Conservation (phyloP, 2,113 vertebrate species). For the Apus apus region DNA sequence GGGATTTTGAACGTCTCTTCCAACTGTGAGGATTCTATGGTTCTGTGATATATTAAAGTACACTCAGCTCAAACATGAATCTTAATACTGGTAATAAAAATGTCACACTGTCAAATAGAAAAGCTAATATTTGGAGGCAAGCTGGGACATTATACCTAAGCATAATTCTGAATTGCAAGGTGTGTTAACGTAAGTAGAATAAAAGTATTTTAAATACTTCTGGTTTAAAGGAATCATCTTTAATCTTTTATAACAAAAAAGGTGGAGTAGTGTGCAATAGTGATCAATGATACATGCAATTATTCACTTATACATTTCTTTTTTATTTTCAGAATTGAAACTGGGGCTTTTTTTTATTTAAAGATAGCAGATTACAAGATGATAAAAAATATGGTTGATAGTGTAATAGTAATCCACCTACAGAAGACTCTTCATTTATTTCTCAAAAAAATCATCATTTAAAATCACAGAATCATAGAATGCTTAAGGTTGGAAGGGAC, state of each 20-base stretch:
- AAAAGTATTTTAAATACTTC: background rate
- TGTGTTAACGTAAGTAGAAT: background rate
- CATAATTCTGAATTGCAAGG: background rate
- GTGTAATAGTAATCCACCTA: background rate
- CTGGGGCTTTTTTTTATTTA: background rate
- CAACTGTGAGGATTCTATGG: too few relatives aligned
- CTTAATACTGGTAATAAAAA: background rate
- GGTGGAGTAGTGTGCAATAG: background rate
- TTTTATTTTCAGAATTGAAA: background rate
- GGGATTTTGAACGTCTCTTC: too few relatives aligned
- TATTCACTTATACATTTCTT: background rate
- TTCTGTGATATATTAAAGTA: background rate
- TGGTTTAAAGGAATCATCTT: background rate
- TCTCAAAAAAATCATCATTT: background rate
- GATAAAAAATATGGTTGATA: background rate
- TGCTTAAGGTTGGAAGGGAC: too few relatives aligned
- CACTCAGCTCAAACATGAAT: background rate
- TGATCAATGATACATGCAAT: background rate
- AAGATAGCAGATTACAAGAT: background rate
- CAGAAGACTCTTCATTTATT: background rate
- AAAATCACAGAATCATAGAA: background rate
- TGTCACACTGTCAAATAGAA: background rate
- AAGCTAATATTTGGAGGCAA: background rate
- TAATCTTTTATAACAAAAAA: background rate
- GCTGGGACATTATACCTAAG: background rate